phyloP scores from a whole-genome alignment of 2,113 vertebrate genomes.

The Ranitomeya imitator region DNA sequence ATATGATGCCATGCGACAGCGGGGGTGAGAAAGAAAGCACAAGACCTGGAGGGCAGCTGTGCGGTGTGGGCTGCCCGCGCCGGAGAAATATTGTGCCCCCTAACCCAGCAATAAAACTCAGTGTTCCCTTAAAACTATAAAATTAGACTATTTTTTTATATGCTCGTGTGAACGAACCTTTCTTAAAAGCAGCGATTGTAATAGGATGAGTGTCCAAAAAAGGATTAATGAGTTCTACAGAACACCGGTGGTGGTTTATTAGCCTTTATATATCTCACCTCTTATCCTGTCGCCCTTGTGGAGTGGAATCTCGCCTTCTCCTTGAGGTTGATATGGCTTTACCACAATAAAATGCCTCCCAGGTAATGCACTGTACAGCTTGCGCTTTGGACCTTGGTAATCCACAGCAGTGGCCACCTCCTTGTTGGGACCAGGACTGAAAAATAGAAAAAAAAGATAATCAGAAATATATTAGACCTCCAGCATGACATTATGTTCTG shows the following conservation, averaged over 20 bases:
- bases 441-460: constrained; percentile 49
- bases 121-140: no score
- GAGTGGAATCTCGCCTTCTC: constrained; percentile 90
- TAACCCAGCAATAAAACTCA: no score
- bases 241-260: neutral
- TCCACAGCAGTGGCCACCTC: constrained; percentile 72
- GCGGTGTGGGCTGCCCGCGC: no score
- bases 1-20: neutral
- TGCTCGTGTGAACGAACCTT: no score
- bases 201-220: no score
- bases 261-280: constrained; percentile 73
- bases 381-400: constrained; percentile 80
- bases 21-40: neutral
- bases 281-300: constrained; percentile 92
- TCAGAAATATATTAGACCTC: neutral
- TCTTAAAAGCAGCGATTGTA: no score
- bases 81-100: no score
- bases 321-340: constrained; percentile 87
- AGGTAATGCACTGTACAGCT: constrained; percentile 94
- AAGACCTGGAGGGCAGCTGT: neutral
- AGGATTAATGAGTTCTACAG: no score
- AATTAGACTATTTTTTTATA: no score
- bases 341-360: constrained; percentile 89
- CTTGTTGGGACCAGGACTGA: constrained; percentile 75
- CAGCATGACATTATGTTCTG: neutral